These are phyloP conservation scores for Agelaius tricolor DNA, from an alignment of 2,113 vertebrate species.

Conservation along the genomic window DNA sequence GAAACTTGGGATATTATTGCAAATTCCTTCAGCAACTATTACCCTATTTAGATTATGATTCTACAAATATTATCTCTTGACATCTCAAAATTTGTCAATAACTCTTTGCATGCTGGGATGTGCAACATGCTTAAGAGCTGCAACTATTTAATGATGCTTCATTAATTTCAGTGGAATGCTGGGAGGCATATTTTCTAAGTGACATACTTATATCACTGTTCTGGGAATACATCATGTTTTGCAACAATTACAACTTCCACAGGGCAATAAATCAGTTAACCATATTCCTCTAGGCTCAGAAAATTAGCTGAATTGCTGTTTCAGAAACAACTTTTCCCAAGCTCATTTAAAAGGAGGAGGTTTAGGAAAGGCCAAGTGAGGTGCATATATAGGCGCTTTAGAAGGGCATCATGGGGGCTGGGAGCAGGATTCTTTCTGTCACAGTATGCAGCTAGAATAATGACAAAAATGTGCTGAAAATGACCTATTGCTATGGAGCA, in stretches of 20 bases:
- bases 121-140: background rate
- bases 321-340: constrained; percentile 28
- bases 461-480: background rate
- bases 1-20: background rate
- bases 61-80: background rate
- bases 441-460: background rate
- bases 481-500: background rate
- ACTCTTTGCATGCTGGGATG: constrained; percentile 23
- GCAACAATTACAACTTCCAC: constrained; percentile 51
- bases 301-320: constrained; percentile 44
- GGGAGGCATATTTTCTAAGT: constrained; percentile 55
- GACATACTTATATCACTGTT: constrained; percentile 42
- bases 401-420: background rate
- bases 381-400: background rate
- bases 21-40: background rate
- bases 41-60: background rate
- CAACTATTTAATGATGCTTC: constrained; percentile 25
- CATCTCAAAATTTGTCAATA: constrained; percentile 15
- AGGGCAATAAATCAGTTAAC: constrained; percentile 51
- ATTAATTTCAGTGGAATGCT: constrained; percentile 50
- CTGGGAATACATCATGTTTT: constrained; percentile 62
- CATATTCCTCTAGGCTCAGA: constrained; percentile 18
- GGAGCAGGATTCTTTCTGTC: background rate
- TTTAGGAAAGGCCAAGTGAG: background rate
- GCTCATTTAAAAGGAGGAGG: background rate